Conservation (phyloP, 2,113 vertebrate species). For the Crotalus helleri region DNA sequence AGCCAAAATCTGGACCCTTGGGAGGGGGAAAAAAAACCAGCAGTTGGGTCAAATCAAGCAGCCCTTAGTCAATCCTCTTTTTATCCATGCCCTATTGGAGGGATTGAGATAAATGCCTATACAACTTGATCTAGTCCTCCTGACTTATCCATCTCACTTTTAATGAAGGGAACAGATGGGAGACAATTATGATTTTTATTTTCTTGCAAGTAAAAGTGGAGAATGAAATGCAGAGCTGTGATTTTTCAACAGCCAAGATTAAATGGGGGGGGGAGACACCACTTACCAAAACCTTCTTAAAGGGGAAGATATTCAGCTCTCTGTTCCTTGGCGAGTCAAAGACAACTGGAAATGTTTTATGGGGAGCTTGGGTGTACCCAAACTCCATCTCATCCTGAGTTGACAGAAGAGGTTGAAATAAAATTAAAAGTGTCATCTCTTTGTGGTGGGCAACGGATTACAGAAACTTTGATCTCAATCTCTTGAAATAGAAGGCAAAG, state of each 20-base stretch:
- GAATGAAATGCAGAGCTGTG: not conserved
- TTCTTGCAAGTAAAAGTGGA: no score
- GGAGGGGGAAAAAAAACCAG: not conserved
- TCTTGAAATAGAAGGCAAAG: not conserved
- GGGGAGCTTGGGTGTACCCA: conserved; percentile 86
- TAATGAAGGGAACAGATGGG: not conserved
- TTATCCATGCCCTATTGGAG: not conserved
- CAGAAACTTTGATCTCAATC: no score
- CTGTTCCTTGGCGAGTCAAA: conserved; percentile 86
- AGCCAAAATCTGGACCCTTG: conserved; percentile 91
- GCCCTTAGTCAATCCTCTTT: no score
- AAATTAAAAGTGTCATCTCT: not conserved
- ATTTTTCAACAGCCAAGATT: not conserved
- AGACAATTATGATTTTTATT: not conserved
- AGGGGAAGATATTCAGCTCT: conserved; percentile 72
- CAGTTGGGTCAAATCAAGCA: not conserved
- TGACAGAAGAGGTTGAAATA: not conserved
- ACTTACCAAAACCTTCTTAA: conserved; percentile 75
- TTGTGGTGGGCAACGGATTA: not conserved
- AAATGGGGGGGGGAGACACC: accelerated
- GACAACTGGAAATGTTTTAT: conserved; percentile 86
- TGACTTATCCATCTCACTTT: no score
- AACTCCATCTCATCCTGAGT: conserved; percentile 91
- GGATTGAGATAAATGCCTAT: not conserved
- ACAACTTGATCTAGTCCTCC: not conserved